A percentile compares a stretch with the other conserved stretches of the same genome.
These are phyloP conservation scores for Drosophila aldrichi DNA, from an alignment of 2,888 invertebrate species.

Conservation along the genomic window DNA sequence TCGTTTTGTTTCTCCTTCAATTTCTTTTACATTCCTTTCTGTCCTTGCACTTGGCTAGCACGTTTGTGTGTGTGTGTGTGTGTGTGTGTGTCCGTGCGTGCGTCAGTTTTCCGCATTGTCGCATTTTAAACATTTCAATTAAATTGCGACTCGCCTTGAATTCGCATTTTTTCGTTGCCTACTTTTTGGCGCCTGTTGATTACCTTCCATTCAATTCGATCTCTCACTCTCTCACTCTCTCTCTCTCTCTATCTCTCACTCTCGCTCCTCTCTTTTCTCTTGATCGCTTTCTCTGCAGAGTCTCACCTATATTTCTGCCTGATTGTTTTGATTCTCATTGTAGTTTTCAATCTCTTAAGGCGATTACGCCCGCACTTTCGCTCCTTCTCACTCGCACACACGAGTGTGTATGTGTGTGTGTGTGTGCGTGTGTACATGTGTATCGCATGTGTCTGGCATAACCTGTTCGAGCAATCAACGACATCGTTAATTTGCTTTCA, in stretches of 20 bases:
- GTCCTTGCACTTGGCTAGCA: conserved; percentile 50
- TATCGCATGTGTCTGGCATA: conserved; percentile 3
- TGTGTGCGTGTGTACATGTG: neutral
- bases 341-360: conserved; percentile 50
- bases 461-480: conserved; percentile 45
- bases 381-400: neutral
- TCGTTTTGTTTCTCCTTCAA: conserved; percentile 10
- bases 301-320: conserved; percentile 1
- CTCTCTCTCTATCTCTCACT: neutral
- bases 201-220: conserved; percentile 48
- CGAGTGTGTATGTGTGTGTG: neutral
- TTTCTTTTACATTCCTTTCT: neutral
- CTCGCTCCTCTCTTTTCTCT: neutral
- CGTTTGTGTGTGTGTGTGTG: conserved; percentile 14
- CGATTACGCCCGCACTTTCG: conserved; percentile 35
- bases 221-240: neutral
- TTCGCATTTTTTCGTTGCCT: conserved; percentile 36
- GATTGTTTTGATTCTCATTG: conserved; percentile 47
- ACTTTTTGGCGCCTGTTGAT: conserved; percentile 63
- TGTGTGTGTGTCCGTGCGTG: conserved; percentile 9
- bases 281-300: neutral
- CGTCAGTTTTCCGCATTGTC: conserved; percentile 64
- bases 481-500: conserved; percentile 40
- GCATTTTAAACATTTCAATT: conserved; percentile 76
- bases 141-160: conserved; percentile 36